phyloP scores from a whole-genome alignment of 2,113 vertebrate species.

The Emberiza fucata region DNA sequence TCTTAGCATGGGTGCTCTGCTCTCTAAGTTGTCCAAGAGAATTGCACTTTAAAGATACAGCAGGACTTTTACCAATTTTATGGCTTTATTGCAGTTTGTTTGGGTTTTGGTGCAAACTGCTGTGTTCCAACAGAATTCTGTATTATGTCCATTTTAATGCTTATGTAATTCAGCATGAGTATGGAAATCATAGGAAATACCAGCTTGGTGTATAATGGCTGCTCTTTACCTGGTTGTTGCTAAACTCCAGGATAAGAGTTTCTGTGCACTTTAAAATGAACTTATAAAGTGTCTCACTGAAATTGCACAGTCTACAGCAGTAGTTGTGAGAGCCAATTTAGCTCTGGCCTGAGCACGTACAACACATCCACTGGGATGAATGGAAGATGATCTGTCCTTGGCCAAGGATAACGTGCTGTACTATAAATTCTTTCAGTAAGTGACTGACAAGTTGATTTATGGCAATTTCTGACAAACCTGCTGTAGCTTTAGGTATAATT shows the following conservation, averaged over 20 bases:
- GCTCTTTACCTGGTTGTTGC: not conserved
- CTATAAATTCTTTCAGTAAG: not conserved
- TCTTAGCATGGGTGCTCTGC: not conserved
- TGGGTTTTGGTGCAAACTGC: not conserved
- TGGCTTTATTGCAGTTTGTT: not conserved
- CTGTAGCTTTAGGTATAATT: not conserved
- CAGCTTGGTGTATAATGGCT: not conserved
- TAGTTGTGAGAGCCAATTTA: not conserved
- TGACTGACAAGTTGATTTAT: not conserved
- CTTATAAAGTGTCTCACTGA: not conserved
- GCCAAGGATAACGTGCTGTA: not conserved
- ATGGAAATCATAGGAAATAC: constrained; percentile 23
- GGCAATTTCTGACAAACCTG: not conserved
- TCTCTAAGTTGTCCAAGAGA: not conserved
- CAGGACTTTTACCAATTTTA: not conserved
- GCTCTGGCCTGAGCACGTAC: not conserved
- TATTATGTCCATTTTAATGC: not conserved
- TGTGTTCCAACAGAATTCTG: not conserved
- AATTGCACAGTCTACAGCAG: not conserved
- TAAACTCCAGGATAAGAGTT: not conserved
- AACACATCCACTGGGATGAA: not conserved
- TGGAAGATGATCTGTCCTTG: not conserved
- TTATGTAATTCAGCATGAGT: constrained; percentile 16
- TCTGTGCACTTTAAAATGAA: not conserved
- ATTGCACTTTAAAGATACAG: not conserved